These are phyloP conservation scores for Leptinotarsa undecemlineata DNA, from an alignment of 1,140 invertebrate genomes.

Conservation along the genomic window DNA sequence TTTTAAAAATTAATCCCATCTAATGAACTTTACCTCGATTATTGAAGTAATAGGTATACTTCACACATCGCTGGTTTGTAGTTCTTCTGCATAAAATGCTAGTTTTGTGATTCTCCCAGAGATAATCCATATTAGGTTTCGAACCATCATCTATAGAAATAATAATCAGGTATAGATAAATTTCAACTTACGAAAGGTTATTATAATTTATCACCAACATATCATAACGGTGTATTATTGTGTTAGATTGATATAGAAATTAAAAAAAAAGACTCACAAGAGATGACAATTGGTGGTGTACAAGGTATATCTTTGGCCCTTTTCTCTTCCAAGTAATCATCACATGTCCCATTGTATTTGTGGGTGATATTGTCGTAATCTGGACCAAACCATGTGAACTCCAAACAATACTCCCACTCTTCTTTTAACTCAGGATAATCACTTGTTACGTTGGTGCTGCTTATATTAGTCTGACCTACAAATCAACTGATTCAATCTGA, in stretches of 20 bases:
- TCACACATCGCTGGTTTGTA: slow-evolving; percentile 58
- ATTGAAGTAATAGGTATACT: slow-evolving; percentile 58
- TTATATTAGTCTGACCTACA: neutral
- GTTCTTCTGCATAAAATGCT: slow-evolving; percentile 56
- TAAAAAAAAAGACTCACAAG: slow-evolving; percentile 54
- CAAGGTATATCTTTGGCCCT: slow-evolving; percentile 58
- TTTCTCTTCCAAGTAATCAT: slow-evolving; percentile 54
- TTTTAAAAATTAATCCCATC: too few relatives aligned
- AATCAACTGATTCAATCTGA: too few relatives aligned
- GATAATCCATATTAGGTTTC: slow-evolving; percentile 35
- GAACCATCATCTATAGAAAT: slow-evolving; percentile 57
- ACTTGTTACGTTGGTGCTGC: neutral
- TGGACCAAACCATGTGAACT: slow-evolving; percentile 62
- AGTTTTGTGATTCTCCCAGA: slow-evolving; percentile 45
- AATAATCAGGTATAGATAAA: neutral
- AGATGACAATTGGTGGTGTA: slow-evolving; percentile 57
- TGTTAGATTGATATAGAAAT: neutral
- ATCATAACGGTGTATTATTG: neutral
- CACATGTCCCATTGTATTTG: slow-evolving; percentile 59
- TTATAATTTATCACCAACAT: too few relatives aligned
- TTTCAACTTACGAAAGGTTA: too few relatives aligned
- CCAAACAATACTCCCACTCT: slow-evolving; percentile 55
- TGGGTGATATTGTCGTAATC: slow-evolving; percentile 55
- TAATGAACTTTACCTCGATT: slow-evolving; percentile 36
- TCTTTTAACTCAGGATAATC: slow-evolving; percentile 26